phyloP scores from a whole-genome alignment of 2,888 invertebrate species.

The Silvanus unidentatus region DNA sequence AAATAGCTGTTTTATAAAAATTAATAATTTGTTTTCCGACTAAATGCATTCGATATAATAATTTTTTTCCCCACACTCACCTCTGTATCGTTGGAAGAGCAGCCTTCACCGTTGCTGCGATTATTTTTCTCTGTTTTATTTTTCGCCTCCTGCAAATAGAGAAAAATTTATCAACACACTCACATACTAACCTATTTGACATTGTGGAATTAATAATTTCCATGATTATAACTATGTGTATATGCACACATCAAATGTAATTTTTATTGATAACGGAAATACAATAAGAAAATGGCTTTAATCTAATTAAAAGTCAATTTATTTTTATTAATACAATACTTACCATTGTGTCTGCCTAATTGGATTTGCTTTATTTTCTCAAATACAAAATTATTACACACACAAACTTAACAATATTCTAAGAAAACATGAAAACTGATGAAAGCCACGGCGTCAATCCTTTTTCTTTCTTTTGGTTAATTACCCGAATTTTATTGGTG shows the following conservation, averaged over 20 bases:
- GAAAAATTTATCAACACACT: constrained; percentile 22
- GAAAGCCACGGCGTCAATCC: constrained; percentile 41
- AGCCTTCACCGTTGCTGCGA: constrained; percentile 49
- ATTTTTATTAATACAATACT: constrained; percentile 9
- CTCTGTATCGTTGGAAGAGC: constrained; percentile 47
- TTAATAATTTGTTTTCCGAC: too few species aligned
- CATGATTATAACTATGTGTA: constrained; percentile 3
- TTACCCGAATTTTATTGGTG: background rate
- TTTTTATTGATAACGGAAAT: too few species aligned
- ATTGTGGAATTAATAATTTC: constrained; percentile 10
- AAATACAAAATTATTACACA: constrained; percentile 17
- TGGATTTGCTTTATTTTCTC: background rate
- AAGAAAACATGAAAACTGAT: constrained; percentile 38
- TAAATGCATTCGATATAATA: constrained; percentile 17
- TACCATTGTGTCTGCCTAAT: constrained; percentile 18
- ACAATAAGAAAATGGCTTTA: background rate
- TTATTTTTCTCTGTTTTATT: constrained; percentile 52
- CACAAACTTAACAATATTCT: constrained; percentile 19
- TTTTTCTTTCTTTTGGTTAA: background rate
- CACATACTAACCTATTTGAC: constrained; percentile 25
- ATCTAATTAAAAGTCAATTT: background rate
- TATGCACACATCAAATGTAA: too few species aligned
- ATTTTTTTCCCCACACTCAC: constrained; percentile 43
- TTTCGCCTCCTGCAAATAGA: constrained; percentile 55
- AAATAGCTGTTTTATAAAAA: too few species aligned